Base-by-base conservation (phyloP, 1,140 invertebrate species). In the Acyrthosiphon pisum region DNA sequence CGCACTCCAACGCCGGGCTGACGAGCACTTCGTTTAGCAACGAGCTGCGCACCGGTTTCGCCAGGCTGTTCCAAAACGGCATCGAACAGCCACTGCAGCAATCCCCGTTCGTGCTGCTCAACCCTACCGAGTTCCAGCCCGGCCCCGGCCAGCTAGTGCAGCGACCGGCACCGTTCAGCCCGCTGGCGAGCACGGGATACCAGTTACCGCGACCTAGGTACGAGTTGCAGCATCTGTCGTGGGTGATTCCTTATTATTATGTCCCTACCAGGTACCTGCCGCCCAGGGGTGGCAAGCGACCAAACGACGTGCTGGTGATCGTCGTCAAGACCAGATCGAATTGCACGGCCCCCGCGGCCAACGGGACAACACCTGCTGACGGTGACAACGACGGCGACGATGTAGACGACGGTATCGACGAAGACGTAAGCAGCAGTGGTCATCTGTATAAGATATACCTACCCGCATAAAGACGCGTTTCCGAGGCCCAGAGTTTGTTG, bases 221-320 rank as follows among this genome's bases (percentile, higher is more conserved):
- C 81, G 81, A 93, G 81, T 93, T 56, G 48, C 46, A 86, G 35
- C 35, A 37, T 56, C 91, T 84, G 48, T 93, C 91, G 35, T 86
- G 81, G 91, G 11, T 86, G 48, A 56, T 93, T 86, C 91, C 81
- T 93, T 93, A 86, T 86, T 84, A 50, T 46, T 84, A 76, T 93
- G 35, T 84, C 76, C 76, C 91, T 37, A 86, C 76, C 37, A 93
- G 91, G 91, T 93, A 22, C 81, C 35, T n/a, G 18, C 48, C 81
- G 3, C 50, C 91, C 9, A 56, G 48, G 14, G 56, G 89, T n/a
- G 56, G 53, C 1, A 93, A 44, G 50, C 53, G 81, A 8, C 48
- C 48, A 0, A 93, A 93, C 35, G 91, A 93, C 81, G 91, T 93
- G 37, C 35, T 93, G 11, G 91, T 93, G 48, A 26, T 93, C n/a